Evolutionary conservation across 2,888 invertebrate genomes (phyloP).

Genomic region (Crematogaster levior): DNA sequence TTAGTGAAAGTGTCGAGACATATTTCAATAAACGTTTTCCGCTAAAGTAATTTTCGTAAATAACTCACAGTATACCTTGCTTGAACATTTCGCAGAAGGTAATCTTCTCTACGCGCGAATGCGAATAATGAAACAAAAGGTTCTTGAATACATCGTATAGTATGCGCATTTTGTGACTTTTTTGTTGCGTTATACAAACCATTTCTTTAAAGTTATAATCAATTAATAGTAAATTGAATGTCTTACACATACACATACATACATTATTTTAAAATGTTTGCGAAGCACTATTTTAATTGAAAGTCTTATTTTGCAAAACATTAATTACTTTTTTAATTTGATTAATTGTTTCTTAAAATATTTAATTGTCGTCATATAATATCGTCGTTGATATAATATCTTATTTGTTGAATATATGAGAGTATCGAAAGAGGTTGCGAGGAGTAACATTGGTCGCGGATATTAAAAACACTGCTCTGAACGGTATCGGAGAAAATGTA

Average conservation of each 20-base stretch:
- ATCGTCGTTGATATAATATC: not conserved
- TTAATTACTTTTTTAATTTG: slow-evolving; percentile 1
- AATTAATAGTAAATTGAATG: not conserved
- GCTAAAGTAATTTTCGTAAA: slow-evolving; percentile 19
- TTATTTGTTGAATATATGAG: not conserved
- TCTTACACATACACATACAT: no score
- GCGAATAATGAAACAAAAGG: not conserved
- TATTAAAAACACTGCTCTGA: not conserved
- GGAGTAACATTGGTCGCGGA: not conserved
- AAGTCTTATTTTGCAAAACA: slow-evolving; percentile 4
- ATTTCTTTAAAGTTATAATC: slow-evolving; percentile 2
- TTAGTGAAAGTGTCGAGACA: slow-evolving; percentile 27
- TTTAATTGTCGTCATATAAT: not conserved
- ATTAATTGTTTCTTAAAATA: not conserved
- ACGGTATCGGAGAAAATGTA: not conserved
- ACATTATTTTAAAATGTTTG: not conserved
- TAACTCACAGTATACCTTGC: not conserved
- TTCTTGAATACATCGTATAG: not conserved
- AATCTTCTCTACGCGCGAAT: not conserved
- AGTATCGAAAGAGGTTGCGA: not conserved
- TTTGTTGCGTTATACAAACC: not conserved
- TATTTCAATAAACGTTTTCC: slow-evolving; percentile 6
- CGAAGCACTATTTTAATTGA: not conserved
- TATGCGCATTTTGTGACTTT: not conserved
- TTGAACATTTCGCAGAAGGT: not conserved